Conservation (phyloP, 2,797 vertebrate species). For the Lepus townsendii region DNA sequence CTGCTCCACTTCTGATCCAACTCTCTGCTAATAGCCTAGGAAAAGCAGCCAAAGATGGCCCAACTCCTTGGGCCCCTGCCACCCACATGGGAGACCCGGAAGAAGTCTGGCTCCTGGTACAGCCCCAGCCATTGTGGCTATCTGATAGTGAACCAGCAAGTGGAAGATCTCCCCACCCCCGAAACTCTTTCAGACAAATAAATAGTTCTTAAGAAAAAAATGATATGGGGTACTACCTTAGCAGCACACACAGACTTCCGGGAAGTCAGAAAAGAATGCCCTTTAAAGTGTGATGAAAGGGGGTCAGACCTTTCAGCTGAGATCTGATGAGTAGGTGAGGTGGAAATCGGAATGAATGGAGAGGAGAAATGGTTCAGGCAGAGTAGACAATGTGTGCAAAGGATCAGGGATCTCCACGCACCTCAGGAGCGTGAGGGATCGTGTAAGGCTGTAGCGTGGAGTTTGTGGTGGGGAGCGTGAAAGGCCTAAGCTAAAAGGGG, state of each 20-base stretch:
- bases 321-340: neutral
- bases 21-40: no score
- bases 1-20: no score
- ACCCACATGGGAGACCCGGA: no score
- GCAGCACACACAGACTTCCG: neutral
- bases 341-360: neutral
- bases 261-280: slow-evolving; percentile 35
- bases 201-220: no score
- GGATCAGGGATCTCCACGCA: neutral
- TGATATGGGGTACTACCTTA: neutral
- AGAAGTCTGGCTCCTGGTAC: no score
- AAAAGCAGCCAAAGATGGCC: no score
- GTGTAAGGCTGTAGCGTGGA: neutral
- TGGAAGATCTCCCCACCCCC: no score
- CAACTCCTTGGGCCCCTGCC: no score
- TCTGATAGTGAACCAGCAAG: no score
- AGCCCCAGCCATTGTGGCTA: no score
- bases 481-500: neutral
- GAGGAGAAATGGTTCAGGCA: neutral
- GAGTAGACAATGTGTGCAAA: slow-evolving; percentile 17
- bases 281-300: slow-evolving; percentile 16
- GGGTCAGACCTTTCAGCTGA: slow-evolving; percentile 25
- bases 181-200: no score
- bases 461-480: slow-evolving; percentile 13
- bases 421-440: slow-evolving; percentile 52